Base-by-base conservation (phyloP, 2,888 invertebrate species). In the Agriopis aurantiaria region DNA sequence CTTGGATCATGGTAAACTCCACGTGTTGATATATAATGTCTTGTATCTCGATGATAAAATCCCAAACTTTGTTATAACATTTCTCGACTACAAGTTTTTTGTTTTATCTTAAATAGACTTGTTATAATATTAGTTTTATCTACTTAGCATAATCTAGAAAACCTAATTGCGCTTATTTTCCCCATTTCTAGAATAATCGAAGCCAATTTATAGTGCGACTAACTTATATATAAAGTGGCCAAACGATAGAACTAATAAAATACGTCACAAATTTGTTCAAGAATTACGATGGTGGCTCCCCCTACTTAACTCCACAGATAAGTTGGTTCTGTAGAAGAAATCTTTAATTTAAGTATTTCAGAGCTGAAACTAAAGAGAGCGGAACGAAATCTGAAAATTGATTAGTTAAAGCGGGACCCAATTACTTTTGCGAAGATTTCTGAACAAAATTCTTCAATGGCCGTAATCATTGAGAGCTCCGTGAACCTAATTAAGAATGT, bases 401-500 rank as follows among this genome's bases (percentile, higher is more conserved):
- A 68, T 68, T 68, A 68, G 68, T 63, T 63, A 52, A 48, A 57
- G 41, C 41, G 53, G 56, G 48, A 64, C 63, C 63, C 68, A 68
- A 68, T 68, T 68, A 68, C 59, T 68, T 68, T 64, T 33, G 41
- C 17, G 40, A 46, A 60, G 51, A 60, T 43, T 43, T 62, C 63
- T 46, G 17, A 33, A 63, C 14, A 61, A 61, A 48, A 56, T 56
- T 62, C 43, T 62, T 62, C 23, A 41, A 62, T 62, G 8, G 45
- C 62, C 60, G 17, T n/a, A 48, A 55, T 60, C 60, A 60, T 41
- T 56, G 56, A 61, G 49, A 59, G 66, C 55, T 60, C 12, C 49
- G 48, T 57, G 6, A 40, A 56, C 33, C 46, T 53, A 66, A 53
- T 65, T 58, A 45, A 61, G 11, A 0, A 56, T 33, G 41, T 11